Evolutionary conservation across 92 coral and sea anemone genomes (phyloP).

Genomic region (Micromussa lordhowensis): DNA sequence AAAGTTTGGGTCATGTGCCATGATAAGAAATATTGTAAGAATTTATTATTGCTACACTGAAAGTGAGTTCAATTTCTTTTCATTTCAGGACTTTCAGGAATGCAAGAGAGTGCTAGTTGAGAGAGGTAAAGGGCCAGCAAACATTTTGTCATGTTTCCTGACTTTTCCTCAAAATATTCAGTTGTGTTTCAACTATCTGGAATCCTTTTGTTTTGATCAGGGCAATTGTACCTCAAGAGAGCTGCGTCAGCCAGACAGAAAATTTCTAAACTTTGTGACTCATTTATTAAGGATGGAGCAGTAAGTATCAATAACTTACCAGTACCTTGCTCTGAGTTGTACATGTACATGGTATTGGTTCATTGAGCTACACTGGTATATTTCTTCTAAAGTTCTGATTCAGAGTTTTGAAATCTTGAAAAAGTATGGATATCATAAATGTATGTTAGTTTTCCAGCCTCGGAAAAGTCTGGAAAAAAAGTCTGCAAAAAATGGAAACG

Average conservation of each 20-base stretch:
- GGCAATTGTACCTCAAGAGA: conserved; percentile 89
- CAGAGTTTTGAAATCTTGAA: too few relatives aligned
- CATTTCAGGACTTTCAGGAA: conserved; percentile 88
- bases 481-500: too few relatives aligned
- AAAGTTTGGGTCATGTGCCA: not conserved
- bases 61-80: not conserved
- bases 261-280: conserved; percentile 89
- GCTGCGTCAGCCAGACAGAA: conserved; percentile 91
- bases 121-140: conserved; percentile 73
- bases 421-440: too few relatives aligned
- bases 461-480: too few relatives aligned
- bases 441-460: too few relatives aligned
- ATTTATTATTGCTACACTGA: not conserved
- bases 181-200: not conserved
- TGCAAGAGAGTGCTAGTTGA: conserved; percentile 95
- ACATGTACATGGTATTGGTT: too few relatives aligned
- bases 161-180: not conserved
- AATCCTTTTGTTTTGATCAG: conserved; percentile 40
- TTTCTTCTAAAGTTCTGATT: too few relatives aligned
- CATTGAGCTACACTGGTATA: not conserved
- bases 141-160: not conserved
- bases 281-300: conserved; percentile 96
- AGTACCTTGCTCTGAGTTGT: not conserved
- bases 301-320: conserved; percentile 65
- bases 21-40: not conserved